A percentile compares a stretch with the other conserved stretches of the same genome.
phyloP scores from a whole-genome alignment of 1,140 invertebrate species.

The Aplysia californica region DNA sequence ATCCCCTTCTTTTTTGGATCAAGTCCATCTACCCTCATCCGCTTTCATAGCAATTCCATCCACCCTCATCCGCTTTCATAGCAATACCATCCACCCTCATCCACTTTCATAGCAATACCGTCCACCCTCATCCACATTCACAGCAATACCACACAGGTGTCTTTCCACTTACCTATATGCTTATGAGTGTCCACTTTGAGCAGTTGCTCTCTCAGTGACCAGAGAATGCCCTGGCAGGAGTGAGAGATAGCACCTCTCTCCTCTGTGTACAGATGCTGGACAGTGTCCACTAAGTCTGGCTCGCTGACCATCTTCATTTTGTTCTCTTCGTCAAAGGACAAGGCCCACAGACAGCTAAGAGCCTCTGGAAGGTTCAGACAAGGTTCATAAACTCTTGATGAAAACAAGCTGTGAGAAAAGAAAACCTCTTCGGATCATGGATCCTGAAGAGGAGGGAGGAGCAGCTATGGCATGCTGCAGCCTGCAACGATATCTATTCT shows the following conservation, averaged over 20 bases:
- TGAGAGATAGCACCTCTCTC: constrained; percentile 5
- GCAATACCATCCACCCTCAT: too few relatives aligned
- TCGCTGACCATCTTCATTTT: constrained; percentile 34
- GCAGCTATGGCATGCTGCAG: background rate
- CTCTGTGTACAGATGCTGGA: constrained; percentile 18
- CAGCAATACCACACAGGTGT: too few relatives aligned
- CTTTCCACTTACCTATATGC: too few relatives aligned
- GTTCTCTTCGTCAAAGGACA: constrained; percentile 45
- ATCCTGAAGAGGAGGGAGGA: too few relatives aligned
- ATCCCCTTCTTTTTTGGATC: too few relatives aligned
- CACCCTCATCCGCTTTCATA: too few relatives aligned
- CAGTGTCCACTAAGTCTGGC: constrained; percentile 27
- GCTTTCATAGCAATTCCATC: too few relatives aligned
- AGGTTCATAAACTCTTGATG: background rate
- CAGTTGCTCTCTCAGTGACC: constrained; percentile 38
- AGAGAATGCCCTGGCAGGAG: constrained; percentile 40
- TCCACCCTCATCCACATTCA: too few relatives aligned
- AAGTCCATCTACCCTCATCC: too few relatives aligned
- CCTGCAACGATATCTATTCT: too few relatives aligned
- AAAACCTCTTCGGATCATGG: background rate
- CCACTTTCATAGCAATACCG: too few relatives aligned
- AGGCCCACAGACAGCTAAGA: constrained; percentile 36
- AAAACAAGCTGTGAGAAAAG: background rate
- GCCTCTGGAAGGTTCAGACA: constrained; percentile 3
- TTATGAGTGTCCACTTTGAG: constrained; percentile 1